Evolutionary conservation across 2,113 vertebrate species (phyloP), one percentile per base, ranked within the genome.

Genomic region (Speoplatyrhinus poulsoni): DNA sequence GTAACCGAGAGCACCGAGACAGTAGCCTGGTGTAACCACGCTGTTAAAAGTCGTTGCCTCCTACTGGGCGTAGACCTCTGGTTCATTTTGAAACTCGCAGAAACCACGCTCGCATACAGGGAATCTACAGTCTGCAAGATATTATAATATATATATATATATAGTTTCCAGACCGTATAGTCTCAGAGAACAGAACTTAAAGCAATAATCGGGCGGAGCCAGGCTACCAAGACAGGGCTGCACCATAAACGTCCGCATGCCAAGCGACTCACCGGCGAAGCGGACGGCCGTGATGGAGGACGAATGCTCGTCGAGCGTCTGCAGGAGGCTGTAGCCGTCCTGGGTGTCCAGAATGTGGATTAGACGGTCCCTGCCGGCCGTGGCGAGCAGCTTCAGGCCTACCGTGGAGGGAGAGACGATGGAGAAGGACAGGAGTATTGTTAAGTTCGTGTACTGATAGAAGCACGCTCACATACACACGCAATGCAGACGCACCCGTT

Each of bases 221-320:
- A 15, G 50, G n/a, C 10, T 53, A 53, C 61, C 78, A 61, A 60
- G 74, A 1, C 0, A 54, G 62, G 57, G 83, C 79, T 80, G 85
- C 36, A 62, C 47, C 12, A 57, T 80, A 75, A 82, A 73, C 74
- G 80, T 69, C 67, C n/a, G 32, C 82, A 67, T 81, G 81, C 71
- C 70, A 62, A 71, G 70, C 1, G 67, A 52, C 81, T 91, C 89
- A 99, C 98, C 96, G 81, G 98, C 94, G 83, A 99, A 99, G 70
- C 96, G 96, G 63, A 99, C 94, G 50, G 98, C 95, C 41, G 96
- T 98, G 88, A 99, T 95, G 70, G 95, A 96, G 60, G 98, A 98
- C 3, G 97, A 99, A 88, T 99, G 98, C 60, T 99, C 96, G 1
- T 98, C 97, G 63, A 99, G 86, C 0, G 98, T 99, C 92, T 99